These are phyloP conservation scores for Myrmecobius fasciatus DNA, from an alignment of 2,113 vertebrate species.

Conservation along the genomic window DNA sequence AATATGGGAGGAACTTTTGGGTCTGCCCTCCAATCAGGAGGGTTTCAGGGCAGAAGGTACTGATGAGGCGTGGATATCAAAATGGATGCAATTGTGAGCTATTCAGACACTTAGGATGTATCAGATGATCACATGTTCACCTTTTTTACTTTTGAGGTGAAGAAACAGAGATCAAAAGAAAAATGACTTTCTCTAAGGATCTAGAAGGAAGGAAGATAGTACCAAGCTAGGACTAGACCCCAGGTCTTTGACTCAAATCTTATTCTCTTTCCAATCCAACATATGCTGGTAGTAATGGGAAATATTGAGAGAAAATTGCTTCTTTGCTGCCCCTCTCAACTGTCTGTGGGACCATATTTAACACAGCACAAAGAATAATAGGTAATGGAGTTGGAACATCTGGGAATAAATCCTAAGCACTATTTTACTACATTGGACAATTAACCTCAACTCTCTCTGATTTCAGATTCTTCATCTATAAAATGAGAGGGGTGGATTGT, in stretches of 20 bases:
- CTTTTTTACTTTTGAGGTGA: neutral
- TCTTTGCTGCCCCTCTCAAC: neutral
- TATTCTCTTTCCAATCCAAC: neutral
- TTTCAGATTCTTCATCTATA: neutral
- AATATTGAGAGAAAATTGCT: neutral
- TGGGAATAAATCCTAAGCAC: neutral
- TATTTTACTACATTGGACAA: neutral
- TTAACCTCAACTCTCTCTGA: neutral
- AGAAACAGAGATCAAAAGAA: neutral
- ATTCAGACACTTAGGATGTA: no score
- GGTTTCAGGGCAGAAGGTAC: no score
- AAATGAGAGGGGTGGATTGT: neutral
- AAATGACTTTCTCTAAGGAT: neutral
- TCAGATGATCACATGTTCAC: no score
- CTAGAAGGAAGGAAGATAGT: neutral
- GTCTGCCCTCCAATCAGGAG: no score
- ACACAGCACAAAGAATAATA: neutral
- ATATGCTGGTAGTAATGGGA: neutral
- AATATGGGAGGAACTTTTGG: no score
- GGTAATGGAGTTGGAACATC: neutral
- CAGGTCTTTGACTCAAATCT: neutral
- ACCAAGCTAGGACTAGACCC: neutral
- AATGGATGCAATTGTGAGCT: no score
- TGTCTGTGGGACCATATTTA: neutral
- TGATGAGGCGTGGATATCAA: no score